Base-by-base conservation (phyloP, 2,797 vertebrate species). In the Periophthalmus magnuspinnatus region DNA sequence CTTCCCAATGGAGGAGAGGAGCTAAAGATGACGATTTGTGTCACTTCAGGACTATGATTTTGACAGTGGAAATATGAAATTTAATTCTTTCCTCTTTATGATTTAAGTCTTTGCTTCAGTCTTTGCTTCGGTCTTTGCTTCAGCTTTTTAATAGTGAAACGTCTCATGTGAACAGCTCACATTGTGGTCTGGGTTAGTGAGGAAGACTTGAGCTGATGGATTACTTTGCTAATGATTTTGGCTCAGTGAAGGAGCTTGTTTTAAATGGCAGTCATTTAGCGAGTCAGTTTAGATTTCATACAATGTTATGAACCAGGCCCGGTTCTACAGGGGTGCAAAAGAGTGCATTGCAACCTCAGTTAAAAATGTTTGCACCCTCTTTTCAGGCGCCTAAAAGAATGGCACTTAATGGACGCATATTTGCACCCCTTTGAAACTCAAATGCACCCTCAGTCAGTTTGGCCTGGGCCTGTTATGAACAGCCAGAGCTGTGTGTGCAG, bases 211-310 rank as follows among this genome's bases (percentile, higher is more conserved):
- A 87, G 67, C 85, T 92, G 88, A 91, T 86, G 90, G 90, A 92
- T 91, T 88, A 84, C 89, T 89, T 88, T 88, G 90, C 91, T 91
- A 92, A 92, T 93, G 91, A 90, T 92, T 93, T 91, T 93, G 91
- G 88, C 88, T 78, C 34, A 70, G 83, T 57, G 79, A 83, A 62
- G 54, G 77, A 85, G 84, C 86, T 88, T 87, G 87, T 92, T 91
- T 91, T 84, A 90, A 91, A 91, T 86, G 76, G 81, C 82, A 74
- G 82, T 84, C 76, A 78, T 85, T 81, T 41, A 82, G 68, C 50
- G 32, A 78, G 80, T 82, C 85, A 89, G 90, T 88, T 89, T 90
- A 75, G 80, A 88, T 92, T 92, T 91, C 89, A 85, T 81, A 74
- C 75, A 22, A 76, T 91, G 85, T 90, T 91, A 88, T 90, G 88